These are phyloP conservation scores for Catalaphyllia jardinei DNA, from an alignment of 64 coral and sea anemone species.

Conservation along the genomic window DNA sequence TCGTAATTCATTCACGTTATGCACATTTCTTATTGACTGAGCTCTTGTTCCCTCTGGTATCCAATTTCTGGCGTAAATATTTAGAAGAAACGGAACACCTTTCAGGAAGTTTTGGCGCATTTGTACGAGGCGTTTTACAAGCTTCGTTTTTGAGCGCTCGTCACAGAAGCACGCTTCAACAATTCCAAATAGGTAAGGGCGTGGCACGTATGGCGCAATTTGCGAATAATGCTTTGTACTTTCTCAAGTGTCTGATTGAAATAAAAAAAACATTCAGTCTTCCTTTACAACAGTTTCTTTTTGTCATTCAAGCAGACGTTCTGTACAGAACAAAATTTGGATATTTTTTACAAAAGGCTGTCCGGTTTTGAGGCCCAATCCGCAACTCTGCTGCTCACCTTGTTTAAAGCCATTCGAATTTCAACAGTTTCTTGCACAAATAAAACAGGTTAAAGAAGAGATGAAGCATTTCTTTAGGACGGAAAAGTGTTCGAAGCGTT, in stretches of 20 bases:
- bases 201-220: conserved; percentile 5
- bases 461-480: neutral
- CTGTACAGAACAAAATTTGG: neutral
- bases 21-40: neutral
- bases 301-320: neutral
- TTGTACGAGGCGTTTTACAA: neutral
- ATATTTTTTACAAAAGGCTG: no score
- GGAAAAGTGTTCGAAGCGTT: no score
- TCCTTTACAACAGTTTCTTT: neutral
- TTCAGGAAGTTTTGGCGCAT: neutral
- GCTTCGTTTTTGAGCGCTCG: conserved; percentile 4
- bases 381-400: neutral
- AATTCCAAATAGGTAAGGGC: neutral
- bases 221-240: neutral
- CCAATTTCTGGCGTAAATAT: neutral
- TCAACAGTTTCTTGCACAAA: neutral
- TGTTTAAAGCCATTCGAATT: neutral
- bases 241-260: neutral
- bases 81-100: conserved; percentile 6
- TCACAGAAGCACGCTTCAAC: neutral
- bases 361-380: neutral
- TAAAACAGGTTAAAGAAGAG: conserved; percentile 10
- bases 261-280: neutral
- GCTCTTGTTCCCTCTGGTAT: neutral
- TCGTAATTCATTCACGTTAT: conserved; percentile 7